Evolutionary conservation across 2,888 invertebrate genomes (phyloP).

Genomic region (Agrochola lychnidis): DNA sequence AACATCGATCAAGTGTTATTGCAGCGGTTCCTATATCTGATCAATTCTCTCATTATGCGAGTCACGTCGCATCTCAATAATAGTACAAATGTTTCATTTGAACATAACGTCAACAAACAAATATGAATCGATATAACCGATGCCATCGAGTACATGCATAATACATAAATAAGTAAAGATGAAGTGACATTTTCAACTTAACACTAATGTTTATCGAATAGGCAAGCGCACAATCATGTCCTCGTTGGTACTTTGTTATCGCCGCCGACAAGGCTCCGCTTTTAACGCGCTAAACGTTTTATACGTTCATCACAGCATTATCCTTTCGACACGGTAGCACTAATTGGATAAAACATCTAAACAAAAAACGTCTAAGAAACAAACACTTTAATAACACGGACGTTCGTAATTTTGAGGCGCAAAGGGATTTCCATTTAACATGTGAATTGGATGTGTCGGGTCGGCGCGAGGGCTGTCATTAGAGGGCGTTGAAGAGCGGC

Average conservation of each 20-base stretch:
- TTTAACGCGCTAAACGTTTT: constrained; percentile 87
- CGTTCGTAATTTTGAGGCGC: constrained; percentile 86
- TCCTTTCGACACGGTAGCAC: constrained; percentile 91
- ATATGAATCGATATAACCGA: constrained; percentile 36
- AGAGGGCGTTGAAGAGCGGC: constrained; percentile 73
- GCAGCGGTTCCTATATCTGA: constrained; percentile 74
- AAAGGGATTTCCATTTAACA: constrained; percentile 90
- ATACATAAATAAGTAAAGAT: constrained; percentile 11
- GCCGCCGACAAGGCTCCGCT: constrained; percentile 83
- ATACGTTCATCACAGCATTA: constrained; percentile 88
- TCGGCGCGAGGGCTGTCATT: constrained; percentile 84
- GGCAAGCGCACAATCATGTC: constrained; percentile 40
- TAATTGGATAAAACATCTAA: constrained; percentile 89
- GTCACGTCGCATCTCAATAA: constrained; percentile 63
- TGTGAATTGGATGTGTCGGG: constrained; percentile 89
- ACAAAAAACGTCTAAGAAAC: constrained; percentile 88
- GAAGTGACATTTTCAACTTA: constrained; percentile 15
- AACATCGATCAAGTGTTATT: constrained; percentile 78
- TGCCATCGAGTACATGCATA: constrained; percentile 18
- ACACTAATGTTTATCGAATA: constrained; percentile 35
- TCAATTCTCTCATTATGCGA: constrained; percentile 73
- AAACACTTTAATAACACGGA: constrained; percentile 89
- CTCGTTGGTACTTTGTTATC: constrained; percentile 72
- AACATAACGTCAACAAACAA: constrained; percentile 35
- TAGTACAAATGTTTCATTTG: constrained; percentile 49